These are phyloP conservation scores for Camelus bactrianus DNA, from an alignment of 2,113 vertebrate species.

Conservation along the genomic window DNA sequence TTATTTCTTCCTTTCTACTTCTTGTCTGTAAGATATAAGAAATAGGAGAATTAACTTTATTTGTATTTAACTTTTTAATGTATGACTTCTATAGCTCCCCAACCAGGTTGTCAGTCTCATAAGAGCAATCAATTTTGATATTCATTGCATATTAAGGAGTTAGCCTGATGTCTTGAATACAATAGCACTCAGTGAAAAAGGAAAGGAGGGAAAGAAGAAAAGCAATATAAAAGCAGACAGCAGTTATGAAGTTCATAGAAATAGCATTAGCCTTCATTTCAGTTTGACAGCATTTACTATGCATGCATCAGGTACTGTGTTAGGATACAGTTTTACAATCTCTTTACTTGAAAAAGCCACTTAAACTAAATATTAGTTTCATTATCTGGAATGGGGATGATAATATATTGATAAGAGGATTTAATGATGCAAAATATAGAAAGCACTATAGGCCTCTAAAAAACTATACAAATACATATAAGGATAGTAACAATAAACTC, in stretches of 20 bases:
- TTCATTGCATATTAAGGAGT: not conserved
- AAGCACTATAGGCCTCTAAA: not conserved
- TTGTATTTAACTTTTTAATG: not conserved
- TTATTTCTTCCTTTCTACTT: not conserved
- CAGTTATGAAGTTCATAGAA: not conserved
- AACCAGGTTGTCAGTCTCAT: not conserved
- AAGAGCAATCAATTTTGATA: not conserved
- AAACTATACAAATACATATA: not conserved
- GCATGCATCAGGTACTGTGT: not conserved
- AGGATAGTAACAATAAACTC: not conserved
- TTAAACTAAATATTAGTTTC: not conserved
- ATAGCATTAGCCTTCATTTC: not conserved
- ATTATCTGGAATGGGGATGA: not conserved
- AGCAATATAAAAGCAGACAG: not conserved
- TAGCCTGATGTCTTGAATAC: not conserved
- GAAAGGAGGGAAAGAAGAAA: not conserved
- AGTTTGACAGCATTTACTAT: not conserved
- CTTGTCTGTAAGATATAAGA: not conserved
- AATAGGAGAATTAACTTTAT: not conserved
- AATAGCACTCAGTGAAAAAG: not conserved
- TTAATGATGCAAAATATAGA: not conserved
- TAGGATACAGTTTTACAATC: not conserved
- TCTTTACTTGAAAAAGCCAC: not conserved
- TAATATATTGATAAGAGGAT: not conserved
- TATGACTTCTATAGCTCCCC: not conserved